phyloP scores from a whole-genome alignment of 2,797 vertebrate species.

The Avahi laniger region DNA sequence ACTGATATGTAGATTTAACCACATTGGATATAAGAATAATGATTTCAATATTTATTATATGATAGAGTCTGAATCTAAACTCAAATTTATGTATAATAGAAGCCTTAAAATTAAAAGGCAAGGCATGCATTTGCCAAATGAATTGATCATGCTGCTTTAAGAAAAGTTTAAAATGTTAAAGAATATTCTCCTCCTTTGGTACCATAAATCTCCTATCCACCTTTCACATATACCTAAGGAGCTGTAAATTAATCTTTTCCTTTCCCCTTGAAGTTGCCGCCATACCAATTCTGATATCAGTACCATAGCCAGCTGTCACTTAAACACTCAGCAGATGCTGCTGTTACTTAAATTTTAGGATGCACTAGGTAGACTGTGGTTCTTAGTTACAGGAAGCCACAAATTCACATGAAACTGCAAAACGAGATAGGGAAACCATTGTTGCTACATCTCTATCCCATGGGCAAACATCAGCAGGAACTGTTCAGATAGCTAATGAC shows the following conservation, averaged over 20 bases:
- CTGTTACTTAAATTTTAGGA: neutral
- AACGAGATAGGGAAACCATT: neutral
- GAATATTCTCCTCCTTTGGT: neutral
- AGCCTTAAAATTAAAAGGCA: neutral
- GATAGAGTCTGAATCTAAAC: neutral
- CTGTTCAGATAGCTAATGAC: neutral
- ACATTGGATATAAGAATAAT: neutral
- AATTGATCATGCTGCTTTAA: neutral
- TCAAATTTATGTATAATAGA: neutral
- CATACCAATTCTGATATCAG: neutral
- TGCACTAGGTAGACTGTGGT: neutral
- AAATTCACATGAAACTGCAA: neutral
- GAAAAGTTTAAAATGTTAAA: neutral
- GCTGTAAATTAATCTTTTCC: neutral
- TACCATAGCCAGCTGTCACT: neutral
- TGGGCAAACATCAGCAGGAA: neutral
- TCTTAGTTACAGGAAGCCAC: neutral
- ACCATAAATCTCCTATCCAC: neutral
- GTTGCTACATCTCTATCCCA: neutral
- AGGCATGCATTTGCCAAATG: neutral
- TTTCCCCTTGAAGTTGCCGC: neutral
- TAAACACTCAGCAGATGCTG: neutral
- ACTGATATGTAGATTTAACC: neutral
- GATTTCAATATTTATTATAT: neutral
- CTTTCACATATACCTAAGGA: neutral